A percentile compares a stretch with the other conserved stretches of the same genome.
phyloP scores from a whole-genome alignment of 2,888 invertebrate genomes.

The Ichneumon xanthorius region DNA sequence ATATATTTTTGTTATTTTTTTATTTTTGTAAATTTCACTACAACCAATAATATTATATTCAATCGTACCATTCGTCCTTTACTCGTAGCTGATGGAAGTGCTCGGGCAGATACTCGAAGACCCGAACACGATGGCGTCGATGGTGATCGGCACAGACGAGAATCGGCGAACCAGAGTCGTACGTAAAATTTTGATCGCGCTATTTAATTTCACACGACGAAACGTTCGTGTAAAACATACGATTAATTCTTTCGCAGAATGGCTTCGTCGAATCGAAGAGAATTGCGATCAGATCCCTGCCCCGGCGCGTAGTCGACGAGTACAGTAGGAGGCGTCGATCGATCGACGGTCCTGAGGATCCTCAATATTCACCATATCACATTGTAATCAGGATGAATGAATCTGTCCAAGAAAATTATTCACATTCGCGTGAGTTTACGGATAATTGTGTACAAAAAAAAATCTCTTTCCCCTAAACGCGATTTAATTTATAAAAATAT shows the following conservation, averaged over 20 bases:
- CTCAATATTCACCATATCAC: slow-evolving; percentile 47
- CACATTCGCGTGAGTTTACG: slow-evolving; percentile 21
- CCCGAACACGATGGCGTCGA: slow-evolving; percentile 23
- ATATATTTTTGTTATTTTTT: background rate
- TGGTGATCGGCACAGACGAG: slow-evolving; percentile 32
- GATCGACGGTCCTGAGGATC: slow-evolving; percentile 8
- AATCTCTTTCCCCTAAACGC: background rate
- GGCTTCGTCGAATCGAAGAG: slow-evolving; percentile 41
- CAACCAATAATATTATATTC: background rate
- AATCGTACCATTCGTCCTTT: background rate
- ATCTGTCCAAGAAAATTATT: background rate
- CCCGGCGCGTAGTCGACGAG: slow-evolving; percentile 30
- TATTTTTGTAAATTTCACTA: background rate
- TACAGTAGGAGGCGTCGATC: slow-evolving; percentile 47
- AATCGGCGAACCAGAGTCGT: slow-evolving; percentile 36
- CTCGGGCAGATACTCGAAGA: slow-evolving; percentile 43
- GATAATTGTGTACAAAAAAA: background rate
- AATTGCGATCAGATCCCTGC: slow-evolving; percentile 54
- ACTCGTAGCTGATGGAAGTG: slow-evolving; percentile 18
- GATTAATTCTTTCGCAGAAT: slow-evolving; percentile 31
- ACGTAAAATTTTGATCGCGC: background rate
- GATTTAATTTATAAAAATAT: background rate
- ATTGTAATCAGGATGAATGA: slow-evolving; percentile 45
- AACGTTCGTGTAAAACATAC: background rate
- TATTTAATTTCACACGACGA: background rate